A percentile compares a stretch with the other conserved stretches of the same genome.
Evolutionary conservation across 2,797 vertebrate species (phyloP).

Genomic region (Leucoraja ocellata): DNA sequence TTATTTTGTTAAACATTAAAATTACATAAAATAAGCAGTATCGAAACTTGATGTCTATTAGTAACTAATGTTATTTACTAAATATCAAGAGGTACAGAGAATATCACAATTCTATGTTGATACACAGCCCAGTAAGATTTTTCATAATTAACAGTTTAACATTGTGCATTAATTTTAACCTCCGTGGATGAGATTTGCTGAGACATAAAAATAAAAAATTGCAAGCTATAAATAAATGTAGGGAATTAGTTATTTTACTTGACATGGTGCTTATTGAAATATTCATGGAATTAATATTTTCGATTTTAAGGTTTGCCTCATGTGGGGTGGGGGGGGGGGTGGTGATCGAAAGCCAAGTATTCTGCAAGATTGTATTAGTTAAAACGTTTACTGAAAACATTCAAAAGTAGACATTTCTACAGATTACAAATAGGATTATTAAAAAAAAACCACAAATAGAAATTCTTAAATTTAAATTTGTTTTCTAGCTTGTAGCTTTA

Average conservation of each 20-base stretch:
- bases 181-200: no score
- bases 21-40: neutral
- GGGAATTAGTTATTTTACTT: no score
- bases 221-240: no score
- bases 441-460: neutral
- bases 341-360: no score
- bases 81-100: neutral
- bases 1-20: neutral
- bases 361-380: neutral
- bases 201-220: no score
- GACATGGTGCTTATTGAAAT: no score
- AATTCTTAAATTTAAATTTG: neutral
- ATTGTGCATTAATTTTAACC: neutral
- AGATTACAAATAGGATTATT: neutral
- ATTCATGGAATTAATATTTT: no score
- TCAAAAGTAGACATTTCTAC: neutral
- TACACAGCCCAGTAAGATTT: neutral
- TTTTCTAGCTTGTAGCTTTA: slow-evolving; percentile 55
- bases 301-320: no score
- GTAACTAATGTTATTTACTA: neutral
- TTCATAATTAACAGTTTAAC: neutral
- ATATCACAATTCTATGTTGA: neutral
- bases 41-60: neutral
- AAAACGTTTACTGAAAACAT: slow-evolving; percentile 15
- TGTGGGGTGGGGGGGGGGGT: no score